phyloP scores from a whole-genome alignment of 2,797 vertebrate genomes.

The Nannoperca obscura region DNA sequence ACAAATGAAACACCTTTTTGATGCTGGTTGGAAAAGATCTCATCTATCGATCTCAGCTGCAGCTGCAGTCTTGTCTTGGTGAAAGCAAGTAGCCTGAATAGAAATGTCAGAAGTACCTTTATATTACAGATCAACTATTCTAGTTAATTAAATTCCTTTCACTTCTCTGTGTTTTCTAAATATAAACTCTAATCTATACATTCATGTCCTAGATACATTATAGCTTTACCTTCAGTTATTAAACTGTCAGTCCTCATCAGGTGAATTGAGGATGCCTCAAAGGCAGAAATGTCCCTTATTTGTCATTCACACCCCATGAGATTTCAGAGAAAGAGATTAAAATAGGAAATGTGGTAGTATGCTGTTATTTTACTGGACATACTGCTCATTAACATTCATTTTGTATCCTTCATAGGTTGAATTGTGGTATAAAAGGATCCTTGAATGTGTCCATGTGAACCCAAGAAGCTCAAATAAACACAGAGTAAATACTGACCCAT shows the following conservation, averaged over 20 bases:
- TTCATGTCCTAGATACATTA: constrained; percentile 27
- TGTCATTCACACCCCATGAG: constrained; percentile 34
- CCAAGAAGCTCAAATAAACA: not conserved
- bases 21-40: constrained; percentile 19
- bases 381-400: constrained; percentile 49
- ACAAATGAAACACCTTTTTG: constrained; percentile 22
- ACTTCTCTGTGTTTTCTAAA: constrained; percentile 33
- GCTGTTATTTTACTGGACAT: constrained; percentile 28
- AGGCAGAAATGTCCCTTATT: constrained; percentile 56
- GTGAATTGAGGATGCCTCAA: constrained; percentile 49
- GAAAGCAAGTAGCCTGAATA: not conserved
- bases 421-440: constrained; percentile 12
- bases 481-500: not conserved
- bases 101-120: not conserved
- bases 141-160: constrained; percentile 9
- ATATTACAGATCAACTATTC: constrained; percentile 1
- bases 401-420: constrained; percentile 19
- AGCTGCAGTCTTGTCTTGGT: not conserved
- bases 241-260: constrained; percentile 43
- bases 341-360: constrained; percentile 40
- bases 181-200: constrained; percentile 27
- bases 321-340: constrained; percentile 35
- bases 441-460: not conserved
- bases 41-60: constrained; percentile 10
- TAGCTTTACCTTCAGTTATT: constrained; percentile 25